phyloP scores from a whole-genome alignment of 2,113 vertebrate genomes.

The Oceanites oceanicus region DNA sequence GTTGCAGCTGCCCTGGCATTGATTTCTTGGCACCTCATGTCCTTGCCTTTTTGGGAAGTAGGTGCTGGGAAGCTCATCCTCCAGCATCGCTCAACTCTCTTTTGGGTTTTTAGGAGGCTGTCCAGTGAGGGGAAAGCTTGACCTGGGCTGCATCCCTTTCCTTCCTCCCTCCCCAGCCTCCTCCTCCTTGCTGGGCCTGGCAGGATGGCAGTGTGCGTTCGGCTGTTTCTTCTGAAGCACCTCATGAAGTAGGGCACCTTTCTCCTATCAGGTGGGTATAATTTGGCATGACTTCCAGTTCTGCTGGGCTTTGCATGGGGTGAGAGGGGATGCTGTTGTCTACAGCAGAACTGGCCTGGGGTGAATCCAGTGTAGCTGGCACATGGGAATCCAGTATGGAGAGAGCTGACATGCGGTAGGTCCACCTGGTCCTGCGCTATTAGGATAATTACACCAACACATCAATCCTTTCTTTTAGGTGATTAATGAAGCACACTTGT shows the following conservation, averaged over 20 bases:
- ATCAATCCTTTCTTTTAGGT: background rate
- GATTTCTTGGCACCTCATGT: background rate
- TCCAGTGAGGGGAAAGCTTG: background rate
- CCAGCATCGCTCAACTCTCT: background rate
- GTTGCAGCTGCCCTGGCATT: background rate
- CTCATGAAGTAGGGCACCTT: background rate
- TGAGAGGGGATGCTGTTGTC: background rate
- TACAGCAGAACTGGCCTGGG: background rate
- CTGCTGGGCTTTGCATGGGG: background rate
- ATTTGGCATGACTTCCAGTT: background rate
- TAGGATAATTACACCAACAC: background rate
- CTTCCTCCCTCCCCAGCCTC: background rate
- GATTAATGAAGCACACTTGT: background rate
- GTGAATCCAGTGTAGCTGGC: background rate
- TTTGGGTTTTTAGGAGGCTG: background rate
- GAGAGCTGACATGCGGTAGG: background rate
- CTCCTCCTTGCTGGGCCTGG: background rate
- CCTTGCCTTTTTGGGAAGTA: background rate
- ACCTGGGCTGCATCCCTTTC: background rate
- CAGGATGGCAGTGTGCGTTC: background rate
- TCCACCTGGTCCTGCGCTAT: background rate
- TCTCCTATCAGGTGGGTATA: background rate
- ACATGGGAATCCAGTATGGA: background rate
- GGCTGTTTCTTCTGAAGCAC: background rate
- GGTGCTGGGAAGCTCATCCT: background rate